Percentiles rank a stretch among this genome's conserved stretches.
Conservation (phyloP, 2,113 vertebrate genomes). For the Macaca nemestrina region DNA sequence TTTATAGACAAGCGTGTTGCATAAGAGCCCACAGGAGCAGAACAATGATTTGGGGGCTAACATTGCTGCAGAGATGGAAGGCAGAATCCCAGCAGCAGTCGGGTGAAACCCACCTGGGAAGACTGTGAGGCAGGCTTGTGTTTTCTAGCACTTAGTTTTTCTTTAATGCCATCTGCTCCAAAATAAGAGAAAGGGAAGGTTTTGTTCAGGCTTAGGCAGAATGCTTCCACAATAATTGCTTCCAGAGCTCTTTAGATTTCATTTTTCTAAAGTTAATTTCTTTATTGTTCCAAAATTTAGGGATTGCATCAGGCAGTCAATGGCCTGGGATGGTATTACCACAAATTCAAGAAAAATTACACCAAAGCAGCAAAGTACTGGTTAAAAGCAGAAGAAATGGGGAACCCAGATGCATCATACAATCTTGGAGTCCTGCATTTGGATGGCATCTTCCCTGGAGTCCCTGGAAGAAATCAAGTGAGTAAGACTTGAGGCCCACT, state of each 20-base stretch:
- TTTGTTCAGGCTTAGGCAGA: neutral
- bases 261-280: neutral
- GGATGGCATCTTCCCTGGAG: slow-evolving; percentile 85
- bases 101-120: neutral
- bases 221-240: neutral
- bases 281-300: slow-evolving; percentile 80
- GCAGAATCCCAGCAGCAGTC: slow-evolving; percentile 21
- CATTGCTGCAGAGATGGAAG: neutral
- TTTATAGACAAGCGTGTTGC: neutral
- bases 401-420: slow-evolving; percentile 90
- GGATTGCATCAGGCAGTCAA: slow-evolving; percentile 94
- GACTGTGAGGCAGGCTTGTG: rapidly evolving
- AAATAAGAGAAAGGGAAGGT: neutral
- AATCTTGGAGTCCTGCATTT: slow-evolving; percentile 92
- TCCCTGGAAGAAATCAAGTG: slow-evolving; percentile 89
- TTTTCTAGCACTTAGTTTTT: neutral
- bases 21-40: neutral
- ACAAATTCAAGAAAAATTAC: slow-evolving; percentile 87
- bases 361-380: slow-evolving; percentile 88
- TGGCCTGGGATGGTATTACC: slow-evolving; percentile 95
- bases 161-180: slow-evolving; percentile 44
- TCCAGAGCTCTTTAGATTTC: slow-evolving; percentile 23
- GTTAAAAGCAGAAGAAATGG: slow-evolving; percentile 89
- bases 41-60: neutral
- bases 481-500: slow-evolving; percentile 39